Base-by-base conservation (phyloP, 2,797 vertebrate species). In the Arrhamphus sclerolepis region DNA sequence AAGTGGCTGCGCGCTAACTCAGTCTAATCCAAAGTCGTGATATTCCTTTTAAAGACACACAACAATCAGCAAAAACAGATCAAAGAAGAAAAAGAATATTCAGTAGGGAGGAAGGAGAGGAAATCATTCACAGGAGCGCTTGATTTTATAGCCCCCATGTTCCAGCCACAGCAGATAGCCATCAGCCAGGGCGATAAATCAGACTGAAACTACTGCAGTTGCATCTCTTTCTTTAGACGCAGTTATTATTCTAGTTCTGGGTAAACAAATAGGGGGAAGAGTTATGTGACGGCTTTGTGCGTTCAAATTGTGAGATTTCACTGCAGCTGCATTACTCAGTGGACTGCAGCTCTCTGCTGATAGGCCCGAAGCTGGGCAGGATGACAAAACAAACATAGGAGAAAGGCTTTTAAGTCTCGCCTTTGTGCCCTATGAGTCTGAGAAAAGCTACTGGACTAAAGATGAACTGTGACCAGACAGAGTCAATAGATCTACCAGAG, bases 381-480 rank as follows among this genome's bases (percentile, higher is more conserved):
- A 71, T 66, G 78, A 87, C 87, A 86, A 83, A 86, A 84, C 82
- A 86, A 91, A 89, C 87, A 85, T 31, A 76, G 65, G 62, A 61
- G 10, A 57, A 81, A 75, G 70, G 63, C 75, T 84, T 86, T 85
- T 65, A 83, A 74, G 81, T 81, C 77, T 70, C n/a, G 49, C 66
- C 62, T 76, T 66, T 55, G 56, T 40, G 53, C 55, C 69, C 44
- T 48, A 5, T 4, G 40, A 56, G 73, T 69, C 75, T 66, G 46
- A 73, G 75, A 66, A 75, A 84, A 76, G 77, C 83, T 83, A 80
- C 81, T 65, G 79, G 85, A 86, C 83, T 72, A 53, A 64, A 73
- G 66, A 70, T 83, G 75, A 84, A 78, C 80, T 72, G 75, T 70
- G 78, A 82, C 58, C 57, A 65, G 58, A 46, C 48, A 17, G 46